Evolutionary conservation across 2,888 invertebrate species (phyloP).

Genomic region (Amphipyra berbera): DNA sequence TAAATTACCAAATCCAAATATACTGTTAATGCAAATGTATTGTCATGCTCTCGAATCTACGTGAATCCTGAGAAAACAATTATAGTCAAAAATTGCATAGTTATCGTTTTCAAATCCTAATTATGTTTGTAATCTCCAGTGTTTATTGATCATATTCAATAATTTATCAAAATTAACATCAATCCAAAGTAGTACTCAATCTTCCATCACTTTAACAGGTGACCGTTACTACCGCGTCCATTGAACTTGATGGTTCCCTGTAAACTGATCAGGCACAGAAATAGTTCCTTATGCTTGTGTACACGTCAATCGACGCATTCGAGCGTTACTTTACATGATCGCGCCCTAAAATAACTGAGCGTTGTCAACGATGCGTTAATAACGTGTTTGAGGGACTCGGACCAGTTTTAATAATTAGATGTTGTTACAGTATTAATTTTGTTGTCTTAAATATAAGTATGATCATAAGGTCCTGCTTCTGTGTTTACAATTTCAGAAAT

Average conservation of each 20-base stretch:
- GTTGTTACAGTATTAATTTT: constrained; percentile 8
- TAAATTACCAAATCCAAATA: neutral
- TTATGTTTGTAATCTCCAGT: no score
- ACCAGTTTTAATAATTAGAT: constrained; percentile 32
- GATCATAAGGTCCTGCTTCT: no score
- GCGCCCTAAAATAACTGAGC: constrained; percentile 50
- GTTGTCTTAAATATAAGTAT: no score
- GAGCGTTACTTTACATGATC: constrained; percentile 53
- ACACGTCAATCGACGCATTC: constrained; percentile 60
- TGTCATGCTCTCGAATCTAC: no score
- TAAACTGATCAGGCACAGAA: constrained; percentile 64
- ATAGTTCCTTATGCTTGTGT: constrained; percentile 62
- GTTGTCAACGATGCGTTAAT: constrained; percentile 61
- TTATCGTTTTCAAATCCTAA: no score
- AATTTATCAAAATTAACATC: constrained; percentile 6
- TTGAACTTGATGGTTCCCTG: constrained; percentile 59
- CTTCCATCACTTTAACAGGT: constrained; percentile 28
- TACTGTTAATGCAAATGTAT: no score
- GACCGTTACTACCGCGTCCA: constrained; percentile 60
- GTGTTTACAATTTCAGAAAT: no score
- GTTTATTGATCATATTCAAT: no score
- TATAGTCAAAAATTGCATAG: no score
- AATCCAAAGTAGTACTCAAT: constrained; percentile 14
- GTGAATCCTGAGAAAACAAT: no score
- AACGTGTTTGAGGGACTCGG: constrained; percentile 31